Evolutionary conservation across 2,888 invertebrate genomes (phyloP), one percentile per base, ranked within the genome.

Genomic region (Nemapogon koenigi): DNA sequence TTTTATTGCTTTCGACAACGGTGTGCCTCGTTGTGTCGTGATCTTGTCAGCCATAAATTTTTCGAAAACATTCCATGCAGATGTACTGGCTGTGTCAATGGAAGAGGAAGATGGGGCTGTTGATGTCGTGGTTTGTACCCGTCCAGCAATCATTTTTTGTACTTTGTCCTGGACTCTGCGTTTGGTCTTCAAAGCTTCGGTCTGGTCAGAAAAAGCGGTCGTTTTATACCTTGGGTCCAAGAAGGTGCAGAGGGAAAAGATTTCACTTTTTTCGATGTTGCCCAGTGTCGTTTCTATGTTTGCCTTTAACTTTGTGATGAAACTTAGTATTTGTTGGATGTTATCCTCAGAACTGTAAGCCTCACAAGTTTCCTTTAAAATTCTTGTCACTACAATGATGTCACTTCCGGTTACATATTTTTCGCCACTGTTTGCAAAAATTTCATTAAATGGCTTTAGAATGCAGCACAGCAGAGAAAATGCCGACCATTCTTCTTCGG

Each of bases 361-460:
- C 3, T 46, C 29, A 36, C 49, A 46, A 1, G 44, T 36, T 39
- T 39, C 41, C 39, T 36, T 46, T 3, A 52, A 44, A 16, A 49
- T 51, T 2, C 47, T 28, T 3, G 44, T 46, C 29, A 49, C 26
- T 3, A 48, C 35, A 17, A 51, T 51, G 1, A 48, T 44, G 1
- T 31, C 44, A 18, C 48, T 45, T 8, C 40, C 50, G 1, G 46
- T 45, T 2, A 49, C 15, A 35, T 50, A 50, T 29, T 47, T 48
- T 39, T 50, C 43, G 1, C 46, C 47, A 15, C 49, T 50, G 40
- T 49, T 42, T 1, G 36, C 15, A 1, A 47, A 48, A 7, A 45
- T 31, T 15, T 53, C 48, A 11, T 56, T 48, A 18, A 51, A 52
- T 4, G 52, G 51, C 25, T 47, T 42, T 35, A 56, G 42, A 19